These are phyloP conservation scores for Embiotoca jacksoni DNA, from an alignment of 2,113 vertebrate genomes.

Conservation along the genomic window DNA sequence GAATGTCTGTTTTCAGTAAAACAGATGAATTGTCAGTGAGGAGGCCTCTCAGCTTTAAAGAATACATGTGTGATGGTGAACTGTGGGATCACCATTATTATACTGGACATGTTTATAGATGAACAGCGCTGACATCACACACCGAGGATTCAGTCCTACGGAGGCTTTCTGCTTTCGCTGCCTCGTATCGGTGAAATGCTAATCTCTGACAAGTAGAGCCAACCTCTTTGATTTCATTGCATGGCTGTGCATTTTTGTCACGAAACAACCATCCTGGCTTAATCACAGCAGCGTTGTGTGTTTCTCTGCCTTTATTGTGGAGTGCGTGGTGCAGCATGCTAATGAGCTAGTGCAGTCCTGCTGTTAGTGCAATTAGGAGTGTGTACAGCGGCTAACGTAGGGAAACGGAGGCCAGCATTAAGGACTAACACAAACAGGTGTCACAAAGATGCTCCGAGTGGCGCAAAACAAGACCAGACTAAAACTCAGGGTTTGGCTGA, in stretches of 20 bases:
- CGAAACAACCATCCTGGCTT: conserved; percentile 57
- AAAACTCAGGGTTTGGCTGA: too few relatives aligned
- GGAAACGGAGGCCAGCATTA: conserved; percentile 61
- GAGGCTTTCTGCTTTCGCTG: neutral
- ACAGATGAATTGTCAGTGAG: neutral
- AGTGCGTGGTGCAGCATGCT: conserved; percentile 68
- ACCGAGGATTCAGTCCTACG: neutral
- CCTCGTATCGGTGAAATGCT: neutral
- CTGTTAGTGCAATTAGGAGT: conserved; percentile 75
- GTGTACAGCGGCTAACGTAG: conserved; percentile 66
- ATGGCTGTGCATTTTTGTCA: conserved; percentile 60
- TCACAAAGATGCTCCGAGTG: neutral
- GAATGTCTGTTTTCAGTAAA: conserved; percentile 5
- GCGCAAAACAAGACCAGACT: too few relatives aligned
- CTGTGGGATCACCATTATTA: neutral
- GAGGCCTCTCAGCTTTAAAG: neutral
- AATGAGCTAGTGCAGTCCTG: conserved; percentile 76
- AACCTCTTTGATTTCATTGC: conserved; percentile 55
- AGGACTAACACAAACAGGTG: conserved; percentile 65
- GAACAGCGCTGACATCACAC: neutral
- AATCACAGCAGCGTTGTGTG: conserved; percentile 68
- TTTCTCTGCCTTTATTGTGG: conserved; percentile 63
- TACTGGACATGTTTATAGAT: neutral
- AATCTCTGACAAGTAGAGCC: conserved; percentile 18
- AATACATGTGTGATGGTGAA: conserved; percentile 10